Conservation (phyloP, 2,888 invertebrate species). For the Troides helena region DNA sequence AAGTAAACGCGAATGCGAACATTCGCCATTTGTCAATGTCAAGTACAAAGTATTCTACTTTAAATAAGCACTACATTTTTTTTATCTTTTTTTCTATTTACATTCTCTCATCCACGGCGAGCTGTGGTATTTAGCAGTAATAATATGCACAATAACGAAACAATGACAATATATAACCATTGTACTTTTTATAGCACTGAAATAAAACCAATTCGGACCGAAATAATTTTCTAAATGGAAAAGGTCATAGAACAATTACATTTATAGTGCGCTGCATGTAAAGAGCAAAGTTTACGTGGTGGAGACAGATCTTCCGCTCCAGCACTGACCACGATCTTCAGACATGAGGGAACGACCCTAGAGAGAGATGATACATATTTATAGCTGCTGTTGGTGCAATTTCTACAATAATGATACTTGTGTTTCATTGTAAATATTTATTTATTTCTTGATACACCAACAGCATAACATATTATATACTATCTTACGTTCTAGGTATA, state of each 20-base stretch:
- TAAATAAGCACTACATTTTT: constrained; percentile 6
- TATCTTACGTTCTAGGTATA: too few species aligned
- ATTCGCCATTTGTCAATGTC: constrained; percentile 23
- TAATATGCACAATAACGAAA: constrained; percentile 14
- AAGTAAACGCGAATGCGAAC: background rate
- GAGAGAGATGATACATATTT: too few species aligned
- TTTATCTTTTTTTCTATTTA: constrained; percentile 13
- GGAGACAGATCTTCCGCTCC: too few species aligned
- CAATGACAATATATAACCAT: constrained; percentile 17
- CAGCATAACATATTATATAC: too few species aligned
- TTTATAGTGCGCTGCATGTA: background rate
- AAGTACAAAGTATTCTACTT: constrained; percentile 18
- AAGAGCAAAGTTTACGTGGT: background rate
- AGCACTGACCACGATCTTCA: too few species aligned
- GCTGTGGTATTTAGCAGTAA: constrained; percentile 21
- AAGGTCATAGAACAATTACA: constrained; percentile 11
- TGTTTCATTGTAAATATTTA: too few species aligned
- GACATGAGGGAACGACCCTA: too few species aligned
- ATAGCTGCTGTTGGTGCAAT: too few species aligned
- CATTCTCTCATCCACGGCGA: constrained; percentile 6
- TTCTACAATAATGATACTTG: too few species aligned
- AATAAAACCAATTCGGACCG: constrained; percentile 8
- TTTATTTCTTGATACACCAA: too few species aligned
- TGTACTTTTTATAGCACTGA: constrained; percentile 15
- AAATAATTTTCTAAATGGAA: constrained; percentile 8